Evolutionary conservation across 2,113 vertebrate species (phyloP).

Genomic region (Hippotragus niger): DNA sequence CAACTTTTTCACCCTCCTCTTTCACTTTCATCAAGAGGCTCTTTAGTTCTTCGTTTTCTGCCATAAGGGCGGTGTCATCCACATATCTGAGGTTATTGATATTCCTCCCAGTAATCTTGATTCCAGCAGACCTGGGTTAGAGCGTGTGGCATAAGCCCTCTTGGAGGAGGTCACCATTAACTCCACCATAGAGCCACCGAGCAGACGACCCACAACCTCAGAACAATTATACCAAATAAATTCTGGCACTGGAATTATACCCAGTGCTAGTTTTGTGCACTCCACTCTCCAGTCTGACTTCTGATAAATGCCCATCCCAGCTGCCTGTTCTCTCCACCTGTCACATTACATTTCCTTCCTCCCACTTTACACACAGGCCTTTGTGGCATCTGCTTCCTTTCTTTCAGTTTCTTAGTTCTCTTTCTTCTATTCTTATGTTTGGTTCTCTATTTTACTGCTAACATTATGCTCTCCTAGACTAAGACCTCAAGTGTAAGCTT

Average conservation of each 20-base stretch:
- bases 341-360: background rate
- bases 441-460: background rate
- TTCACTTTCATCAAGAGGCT: background rate
- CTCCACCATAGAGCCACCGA: background rate
- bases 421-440: background rate
- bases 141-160: background rate
- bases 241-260: background rate
- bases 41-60: background rate
- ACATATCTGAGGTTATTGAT: rapidly evolving
- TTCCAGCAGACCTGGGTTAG: background rate
- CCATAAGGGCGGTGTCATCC: background rate
- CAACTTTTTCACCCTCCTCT: background rate
- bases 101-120: background rate
- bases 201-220: background rate
- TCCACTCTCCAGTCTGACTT: background rate
- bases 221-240: background rate
- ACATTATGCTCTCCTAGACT: background rate
- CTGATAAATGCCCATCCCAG: background rate
- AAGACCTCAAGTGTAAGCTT: background rate
- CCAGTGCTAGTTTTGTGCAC: background rate
- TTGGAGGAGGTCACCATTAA: background rate
- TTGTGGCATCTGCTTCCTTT: background rate
- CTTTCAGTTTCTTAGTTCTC: background rate
- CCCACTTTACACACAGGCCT: background rate
- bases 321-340: background rate